Percentiles rank a stretch among this genome's conserved stretches.
Conservation (phyloP, 1,140 invertebrate genomes). For the Plectrocnemia conspersa region DNA sequence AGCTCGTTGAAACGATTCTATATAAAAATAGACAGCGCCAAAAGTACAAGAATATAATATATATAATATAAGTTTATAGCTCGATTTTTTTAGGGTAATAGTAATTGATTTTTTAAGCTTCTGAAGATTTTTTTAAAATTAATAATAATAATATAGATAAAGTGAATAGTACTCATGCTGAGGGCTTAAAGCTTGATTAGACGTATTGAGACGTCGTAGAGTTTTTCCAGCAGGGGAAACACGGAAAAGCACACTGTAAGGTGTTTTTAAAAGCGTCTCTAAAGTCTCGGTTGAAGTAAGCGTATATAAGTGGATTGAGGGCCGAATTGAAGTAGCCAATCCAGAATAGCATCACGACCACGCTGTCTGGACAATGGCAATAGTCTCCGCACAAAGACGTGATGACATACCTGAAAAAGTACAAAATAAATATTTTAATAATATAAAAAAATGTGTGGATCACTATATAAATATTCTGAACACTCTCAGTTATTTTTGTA, state of each 20-base stretch:
- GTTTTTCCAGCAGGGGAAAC: slow-evolving; percentile 54
- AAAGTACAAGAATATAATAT: background rate
- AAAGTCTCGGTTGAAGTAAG: slow-evolving; percentile 98
- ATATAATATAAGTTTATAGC: background rate
- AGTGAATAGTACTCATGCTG: background rate
- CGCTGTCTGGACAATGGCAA: slow-evolving; percentile 76
- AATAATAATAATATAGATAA: background rate
- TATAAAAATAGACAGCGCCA: background rate
- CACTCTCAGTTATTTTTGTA: too few species aligned
- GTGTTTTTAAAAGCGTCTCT: slow-evolving; percentile 94
- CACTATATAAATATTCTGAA: too few species aligned
- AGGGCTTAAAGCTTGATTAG: slow-evolving; percentile 25
- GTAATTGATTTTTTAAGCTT: too few species aligned
- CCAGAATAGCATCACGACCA: slow-evolving; percentile 78
- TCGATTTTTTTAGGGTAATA: too few species aligned
- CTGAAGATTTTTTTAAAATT: slow-evolving; percentile 5
- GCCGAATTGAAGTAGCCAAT: slow-evolving; percentile 94
- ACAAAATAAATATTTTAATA: slow-evolving; percentile 14
- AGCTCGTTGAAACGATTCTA: background rate
- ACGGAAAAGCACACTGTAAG: slow-evolving; percentile 75
- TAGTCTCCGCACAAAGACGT: slow-evolving; percentile 75
- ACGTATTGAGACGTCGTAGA: slow-evolving; percentile 45
- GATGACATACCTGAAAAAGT: slow-evolving; percentile 75
- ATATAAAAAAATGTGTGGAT: too few species aligned
- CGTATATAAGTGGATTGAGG: slow-evolving; percentile 94